Conservation (phyloP, 2,888 invertebrate species). For the Eledone cirrhosa region DNA sequence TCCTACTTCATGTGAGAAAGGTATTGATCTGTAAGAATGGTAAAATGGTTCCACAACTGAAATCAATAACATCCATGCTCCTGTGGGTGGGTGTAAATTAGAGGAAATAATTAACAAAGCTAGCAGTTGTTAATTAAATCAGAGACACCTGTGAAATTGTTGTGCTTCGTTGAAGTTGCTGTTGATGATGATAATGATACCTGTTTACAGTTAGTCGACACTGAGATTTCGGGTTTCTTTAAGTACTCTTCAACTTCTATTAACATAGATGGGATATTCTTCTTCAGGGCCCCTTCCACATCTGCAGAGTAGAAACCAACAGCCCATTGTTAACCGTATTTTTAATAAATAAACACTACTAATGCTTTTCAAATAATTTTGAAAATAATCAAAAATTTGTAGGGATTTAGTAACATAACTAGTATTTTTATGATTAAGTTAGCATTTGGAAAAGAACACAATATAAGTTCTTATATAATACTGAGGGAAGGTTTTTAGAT, state of each 20-base stretch:
- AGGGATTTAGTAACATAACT: no score
- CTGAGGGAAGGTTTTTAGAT: background rate
- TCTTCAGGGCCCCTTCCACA: slow-evolving; percentile 60
- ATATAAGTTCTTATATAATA: background rate
- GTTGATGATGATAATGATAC: slow-evolving; percentile 16
- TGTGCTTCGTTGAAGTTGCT: background rate
- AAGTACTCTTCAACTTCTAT: slow-evolving; percentile 48
- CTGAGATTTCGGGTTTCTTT: slow-evolving; percentile 36
- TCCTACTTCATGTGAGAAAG: no score
- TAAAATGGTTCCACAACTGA: no score
- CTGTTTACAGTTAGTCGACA: slow-evolving; percentile 30
- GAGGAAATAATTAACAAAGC: no score
- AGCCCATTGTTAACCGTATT: background rate
- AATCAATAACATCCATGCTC: background rate
- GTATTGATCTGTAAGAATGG: no score
- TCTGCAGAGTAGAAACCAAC: slow-evolving; percentile 50
- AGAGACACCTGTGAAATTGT: background rate
- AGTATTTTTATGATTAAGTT: no score
- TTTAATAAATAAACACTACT: no score
- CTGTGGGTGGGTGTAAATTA: no score
- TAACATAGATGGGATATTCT: slow-evolving; percentile 45
- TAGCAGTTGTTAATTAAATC: background rate
- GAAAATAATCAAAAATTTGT: no score
- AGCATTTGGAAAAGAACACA: no score
- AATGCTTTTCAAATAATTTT: no score